phyloP scores from a whole-genome alignment of 2,797 vertebrate genomes.

The Cheracebus regulus region DNA sequence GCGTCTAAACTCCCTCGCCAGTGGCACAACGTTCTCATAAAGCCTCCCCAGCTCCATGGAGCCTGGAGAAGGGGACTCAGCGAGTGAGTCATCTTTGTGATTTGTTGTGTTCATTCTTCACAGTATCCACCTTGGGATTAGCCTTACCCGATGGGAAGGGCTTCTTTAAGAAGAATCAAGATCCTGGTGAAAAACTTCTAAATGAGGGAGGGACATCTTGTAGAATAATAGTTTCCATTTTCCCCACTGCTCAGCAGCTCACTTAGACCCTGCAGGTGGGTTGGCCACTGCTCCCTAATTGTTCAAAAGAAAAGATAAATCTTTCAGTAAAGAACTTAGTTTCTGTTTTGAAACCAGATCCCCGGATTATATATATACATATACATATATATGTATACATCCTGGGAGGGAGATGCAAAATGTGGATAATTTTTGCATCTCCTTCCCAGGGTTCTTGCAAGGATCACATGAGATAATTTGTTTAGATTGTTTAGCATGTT shows the following conservation, averaged over 20 bases:
- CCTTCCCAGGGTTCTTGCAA: background rate
- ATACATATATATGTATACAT: background rate
- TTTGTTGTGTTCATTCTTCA: background rate
- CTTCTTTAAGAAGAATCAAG: background rate
- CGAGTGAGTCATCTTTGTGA: background rate
- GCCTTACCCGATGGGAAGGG: background rate
- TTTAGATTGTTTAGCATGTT: background rate
- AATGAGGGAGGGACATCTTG: background rate
- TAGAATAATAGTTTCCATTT: background rate
- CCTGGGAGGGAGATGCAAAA: background rate
- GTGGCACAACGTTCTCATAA: background rate
- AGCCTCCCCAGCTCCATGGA: background rate
- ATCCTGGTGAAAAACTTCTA: background rate
- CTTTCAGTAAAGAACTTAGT: background rate
- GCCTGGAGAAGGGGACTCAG: background rate
- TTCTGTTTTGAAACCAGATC: slow-evolving; percentile 18
- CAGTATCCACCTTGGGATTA: background rate
- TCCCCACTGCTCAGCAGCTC: background rate
- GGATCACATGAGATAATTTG: background rate
- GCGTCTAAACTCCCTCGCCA: background rate
- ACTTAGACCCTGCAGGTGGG: background rate
- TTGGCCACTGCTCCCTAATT: background rate
- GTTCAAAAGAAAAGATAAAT: background rate
- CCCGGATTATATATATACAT: background rate
- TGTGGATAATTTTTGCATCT: background rate